Evolutionary conservation across 2,113 vertebrate genomes (phyloP), one percentile per base, ranked within the genome.

Genomic region (Andinoacara biseriatus): DNA sequence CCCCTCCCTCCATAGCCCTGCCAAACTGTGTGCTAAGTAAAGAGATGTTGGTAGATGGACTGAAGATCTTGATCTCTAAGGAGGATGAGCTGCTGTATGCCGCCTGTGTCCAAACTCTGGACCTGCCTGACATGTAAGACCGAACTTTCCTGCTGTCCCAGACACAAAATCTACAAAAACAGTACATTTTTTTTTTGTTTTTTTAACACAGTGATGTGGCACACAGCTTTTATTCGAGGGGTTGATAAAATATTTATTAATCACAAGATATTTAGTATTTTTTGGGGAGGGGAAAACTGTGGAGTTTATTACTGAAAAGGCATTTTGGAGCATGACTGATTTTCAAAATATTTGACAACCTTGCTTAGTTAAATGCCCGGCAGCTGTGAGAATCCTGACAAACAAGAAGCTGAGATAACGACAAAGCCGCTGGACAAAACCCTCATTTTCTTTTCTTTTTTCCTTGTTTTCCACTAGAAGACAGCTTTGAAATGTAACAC

Each of bases 21-120:
- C 95, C 95, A 13, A 96, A 96, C 56, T 99, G 98, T 22, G 93
- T 96, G 86, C 95, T 99, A 87, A 97, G 96, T 87, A 98, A 97
- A 92, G 97, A 97, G 83, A 97, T 97, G 84, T 93, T 99, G 60
- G 96, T 96, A 86, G 98, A 99, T 1, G 98, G 98, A 14, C 94
- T 99, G 63, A 98, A 97, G 54, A 97, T 99, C 91, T 95, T 99
- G 61, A 97, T 99, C 85, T 97, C 98, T 67, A 98, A 98, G 88
- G 97, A 99, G 87, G 98, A 99, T 72, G 97, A 98, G 85, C 94
- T 99, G 90, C 96, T 99, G 17, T 99, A 99, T 0, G 97, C 98
- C 0, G 98, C 97, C 83, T 97, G 96, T 1, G 96, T 99, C 79
- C 96, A 97, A 91, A 97, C 96, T 17, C 95, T 99, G 91, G 98